These are phyloP conservation scores for Scyliorhinus canicula DNA, from an alignment of 2,797 vertebrate species.

Conservation along the genomic window DNA sequence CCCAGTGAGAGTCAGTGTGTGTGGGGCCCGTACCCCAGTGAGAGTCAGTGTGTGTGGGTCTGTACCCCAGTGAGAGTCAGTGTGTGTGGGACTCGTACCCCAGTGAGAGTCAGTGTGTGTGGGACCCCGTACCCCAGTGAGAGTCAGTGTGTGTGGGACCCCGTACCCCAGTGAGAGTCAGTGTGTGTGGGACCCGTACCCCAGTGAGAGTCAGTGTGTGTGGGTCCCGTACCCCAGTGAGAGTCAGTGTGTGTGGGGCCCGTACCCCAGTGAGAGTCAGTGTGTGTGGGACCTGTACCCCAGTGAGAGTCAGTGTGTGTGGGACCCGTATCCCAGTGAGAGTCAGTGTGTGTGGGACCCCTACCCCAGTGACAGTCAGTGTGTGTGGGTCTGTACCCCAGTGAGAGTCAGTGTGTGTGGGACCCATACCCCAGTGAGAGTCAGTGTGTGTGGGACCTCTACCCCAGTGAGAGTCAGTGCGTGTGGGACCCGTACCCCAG, in stretches of 20 bases:
- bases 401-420: slow-evolving; percentile 1
- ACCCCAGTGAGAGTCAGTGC: neutral
- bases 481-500: neutral
- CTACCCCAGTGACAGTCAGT: neutral
- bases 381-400: no score
- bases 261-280: neutral
- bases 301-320: no score
- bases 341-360: neutral
- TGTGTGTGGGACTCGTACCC: neutral
- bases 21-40: neutral
- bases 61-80: neutral
- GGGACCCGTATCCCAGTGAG: neutral
- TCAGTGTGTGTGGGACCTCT: no score
- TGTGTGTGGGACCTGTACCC: neutral
- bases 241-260: no score
- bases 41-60: no score
- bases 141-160: neutral
- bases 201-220: slow-evolving; percentile 5
- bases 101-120: no score
- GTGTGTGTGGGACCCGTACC: no score
- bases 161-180: neutral
- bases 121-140: neutral
- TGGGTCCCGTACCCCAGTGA: neutral
- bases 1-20: neutral
- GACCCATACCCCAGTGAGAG: neutral